phyloP scores from a whole-genome alignment of 1,140 invertebrate genomes.

The Trachymyrmex septentrionalis region DNA sequence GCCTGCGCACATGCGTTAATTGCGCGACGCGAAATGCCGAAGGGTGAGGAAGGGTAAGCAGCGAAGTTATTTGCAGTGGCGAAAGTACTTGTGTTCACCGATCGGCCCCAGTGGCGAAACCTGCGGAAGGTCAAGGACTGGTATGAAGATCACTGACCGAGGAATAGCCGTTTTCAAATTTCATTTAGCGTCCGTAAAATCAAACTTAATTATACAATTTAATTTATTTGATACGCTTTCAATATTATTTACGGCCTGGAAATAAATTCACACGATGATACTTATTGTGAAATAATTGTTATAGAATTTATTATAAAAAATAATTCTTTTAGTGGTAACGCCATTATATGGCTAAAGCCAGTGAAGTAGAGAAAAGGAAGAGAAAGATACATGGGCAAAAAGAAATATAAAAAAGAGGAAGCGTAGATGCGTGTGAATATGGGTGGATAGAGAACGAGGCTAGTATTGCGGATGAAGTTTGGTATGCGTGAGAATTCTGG shows the following conservation, averaged over 20 bases:
- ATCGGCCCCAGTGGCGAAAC: conserved; percentile 39
- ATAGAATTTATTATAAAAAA: too few relatives aligned
- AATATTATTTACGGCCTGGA: not conserved
- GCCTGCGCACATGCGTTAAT: conserved; percentile 73
- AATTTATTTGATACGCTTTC: not conserved
- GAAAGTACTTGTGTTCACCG: conserved; percentile 50
- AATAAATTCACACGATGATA: too few relatives aligned
- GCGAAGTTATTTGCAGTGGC: conserved; percentile 66
- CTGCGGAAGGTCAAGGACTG: conserved; percentile 73
- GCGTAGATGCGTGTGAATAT: conserved; percentile 58
- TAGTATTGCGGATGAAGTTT: conserved; percentile 74
- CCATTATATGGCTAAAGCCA: conserved; percentile 28
- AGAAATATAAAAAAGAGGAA: conserved; percentile 20
- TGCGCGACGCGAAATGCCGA: conserved; percentile 72
- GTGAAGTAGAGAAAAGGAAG: conserved; percentile 43
- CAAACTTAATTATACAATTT: not conserved
- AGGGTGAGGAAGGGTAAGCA: conserved; percentile 61
- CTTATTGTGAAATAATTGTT: not conserved
- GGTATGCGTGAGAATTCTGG: conserved; percentile 81
- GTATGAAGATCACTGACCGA: conserved; percentile 59
- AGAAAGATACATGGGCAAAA: conserved; percentile 45
- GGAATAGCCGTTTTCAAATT: conserved; percentile 25
- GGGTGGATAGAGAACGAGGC: conserved; percentile 73
- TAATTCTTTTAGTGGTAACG: not conserved
- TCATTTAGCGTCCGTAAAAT: not conserved